phyloP scores from a whole-genome alignment of 2,113 vertebrate species.

The Urocynchramus pylzowi region DNA sequence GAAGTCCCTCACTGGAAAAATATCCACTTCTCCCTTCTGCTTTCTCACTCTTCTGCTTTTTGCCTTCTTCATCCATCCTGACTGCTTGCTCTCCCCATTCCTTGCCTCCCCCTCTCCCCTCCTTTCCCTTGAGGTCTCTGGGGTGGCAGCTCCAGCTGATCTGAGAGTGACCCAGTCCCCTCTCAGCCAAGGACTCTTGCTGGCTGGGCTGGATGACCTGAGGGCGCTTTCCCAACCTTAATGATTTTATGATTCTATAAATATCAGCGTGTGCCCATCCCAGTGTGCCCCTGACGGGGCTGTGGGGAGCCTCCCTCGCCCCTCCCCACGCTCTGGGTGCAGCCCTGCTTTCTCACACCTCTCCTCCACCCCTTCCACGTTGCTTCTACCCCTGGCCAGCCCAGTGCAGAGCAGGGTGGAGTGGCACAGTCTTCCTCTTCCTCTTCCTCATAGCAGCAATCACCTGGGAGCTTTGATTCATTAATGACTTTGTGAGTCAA shows the following conservation, averaged over 20 bases:
- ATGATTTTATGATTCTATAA: not conserved
- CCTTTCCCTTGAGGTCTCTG: not conserved
- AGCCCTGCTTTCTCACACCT: not conserved
- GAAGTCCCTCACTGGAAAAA: not conserved
- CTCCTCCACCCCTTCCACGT: not conserved
- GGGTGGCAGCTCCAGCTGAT: not conserved
- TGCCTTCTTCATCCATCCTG: not conserved
- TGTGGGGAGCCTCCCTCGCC: not conserved
- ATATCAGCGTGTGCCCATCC: not conserved
- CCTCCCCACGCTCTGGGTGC: not conserved
- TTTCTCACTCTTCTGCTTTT: not conserved
- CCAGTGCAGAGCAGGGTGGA: not conserved
- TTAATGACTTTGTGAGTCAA: conserved; percentile 2
- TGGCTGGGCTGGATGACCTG: not conserved
- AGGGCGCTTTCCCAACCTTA: not conserved
- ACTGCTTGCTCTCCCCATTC: not conserved
- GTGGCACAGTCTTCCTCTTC: conserved; percentile 3
- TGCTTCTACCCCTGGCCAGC: not conserved
- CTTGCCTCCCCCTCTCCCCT: not conserved
- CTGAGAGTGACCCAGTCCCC: not conserved
- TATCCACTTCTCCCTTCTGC: not conserved
- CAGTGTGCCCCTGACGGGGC: fast-evolving
- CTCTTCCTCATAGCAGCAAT: conserved; percentile 8
- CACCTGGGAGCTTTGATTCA: not conserved
- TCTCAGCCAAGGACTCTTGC: not conserved